Evolutionary conservation across 2,113 vertebrate species (phyloP), one percentile per base, ranked within the genome.

Genomic region (Gorsachius goisagi): DNA sequence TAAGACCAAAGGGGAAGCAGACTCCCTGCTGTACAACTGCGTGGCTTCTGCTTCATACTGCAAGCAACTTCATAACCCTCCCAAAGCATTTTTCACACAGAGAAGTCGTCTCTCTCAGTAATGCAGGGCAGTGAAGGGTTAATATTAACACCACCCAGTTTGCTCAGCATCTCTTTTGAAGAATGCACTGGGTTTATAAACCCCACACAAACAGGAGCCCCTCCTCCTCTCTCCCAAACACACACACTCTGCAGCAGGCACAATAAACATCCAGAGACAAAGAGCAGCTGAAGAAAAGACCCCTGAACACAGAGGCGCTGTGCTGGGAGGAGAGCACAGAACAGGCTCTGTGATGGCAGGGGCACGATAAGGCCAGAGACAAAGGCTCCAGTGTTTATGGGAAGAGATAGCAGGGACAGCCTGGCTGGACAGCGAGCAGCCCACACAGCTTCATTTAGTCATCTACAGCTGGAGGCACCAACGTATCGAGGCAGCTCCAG

Each of bases 321-420:
- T 30, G 32, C 89, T 94, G 78, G 83, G 82, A 92, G 88, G 82
- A 77, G 91, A 96, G 92, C 92, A 97, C 95, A 97, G 96, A 97
- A 78, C 85, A 69, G 45, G 62, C 85, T 97, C 97, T 96, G 97
- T 95, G 93, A 74, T 47, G 87, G 89, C 85, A 84, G 93, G 94
- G 92, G 60, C 96, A 93, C 17, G 93, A 93, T 97, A 93, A 95
- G 94, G 95, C 97, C 84, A 64, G 83, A 94, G 77, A 98, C 97
- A 98, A 98, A 97, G 97, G 75, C 89, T 44, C 64, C 80, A 95
- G 93, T 98, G 97, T 98, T 96, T 77, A 30, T 53, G 78, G 89
- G 85, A 92, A 92, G 87, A 95, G 96, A 97, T 96, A 89, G 90
- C 91, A 75, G 88, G 95, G 92, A 83, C 62, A 84, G 93, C 4